A percentile compares a stretch with the other conserved stretches of the same genome.
These are phyloP conservation scores for Aythya baeri DNA, from an alignment of 2,113 vertebrate genomes.

Conservation along the genomic window DNA sequence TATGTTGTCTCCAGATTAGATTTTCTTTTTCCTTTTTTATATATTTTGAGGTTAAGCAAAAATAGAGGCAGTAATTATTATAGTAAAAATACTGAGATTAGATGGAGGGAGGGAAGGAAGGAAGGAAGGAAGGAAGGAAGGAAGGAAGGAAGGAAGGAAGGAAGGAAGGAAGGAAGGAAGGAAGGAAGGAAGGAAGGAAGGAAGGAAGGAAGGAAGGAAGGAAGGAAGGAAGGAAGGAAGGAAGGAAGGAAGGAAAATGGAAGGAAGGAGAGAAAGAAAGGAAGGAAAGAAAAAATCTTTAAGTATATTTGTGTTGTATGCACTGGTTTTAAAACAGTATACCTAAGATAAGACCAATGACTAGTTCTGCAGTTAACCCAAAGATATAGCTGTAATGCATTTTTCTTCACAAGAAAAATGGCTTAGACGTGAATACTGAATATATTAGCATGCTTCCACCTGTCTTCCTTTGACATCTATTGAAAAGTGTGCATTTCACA, in stretches of 20 bases:
- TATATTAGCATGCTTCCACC: background rate
- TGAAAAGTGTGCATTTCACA: background rate
- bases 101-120: background rate
- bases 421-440: background rate
- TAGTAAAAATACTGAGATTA: background rate
- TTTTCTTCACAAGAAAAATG: background rate
- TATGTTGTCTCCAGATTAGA: background rate
- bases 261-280: background rate
- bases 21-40: background rate
- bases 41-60: background rate
- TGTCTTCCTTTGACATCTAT: background rate
- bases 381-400: background rate
- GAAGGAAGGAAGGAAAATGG: too few relatives aligned
- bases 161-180: background rate
- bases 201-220: background rate
- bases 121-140: background rate
- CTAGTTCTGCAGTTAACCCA: background rate
- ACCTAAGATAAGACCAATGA: background rate
- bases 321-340: background rate
- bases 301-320: background rate
- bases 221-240: too few relatives aligned
- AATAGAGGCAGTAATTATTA: background rate
- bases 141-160: too few relatives aligned
- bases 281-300: background rate
- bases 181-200: background rate